Evolutionary conservation across 2,888 invertebrate species (phyloP).

Genomic region (Nomada fabriciana): DNA sequence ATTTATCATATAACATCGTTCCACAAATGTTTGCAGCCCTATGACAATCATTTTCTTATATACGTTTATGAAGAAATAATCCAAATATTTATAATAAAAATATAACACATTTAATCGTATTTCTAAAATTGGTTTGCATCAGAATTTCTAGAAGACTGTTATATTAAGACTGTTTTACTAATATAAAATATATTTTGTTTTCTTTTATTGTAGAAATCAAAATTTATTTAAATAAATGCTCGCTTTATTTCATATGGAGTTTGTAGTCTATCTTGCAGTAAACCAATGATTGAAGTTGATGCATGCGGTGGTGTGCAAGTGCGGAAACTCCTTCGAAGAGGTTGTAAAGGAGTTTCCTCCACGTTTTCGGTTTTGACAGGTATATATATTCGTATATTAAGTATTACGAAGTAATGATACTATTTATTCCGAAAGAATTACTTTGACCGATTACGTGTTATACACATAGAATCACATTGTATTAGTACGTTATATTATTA

Average conservation of each 20-base stretch:
- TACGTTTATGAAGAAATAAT: neutral
- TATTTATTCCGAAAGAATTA: constrained; percentile 10
- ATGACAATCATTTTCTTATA: neutral
- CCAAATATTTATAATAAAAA: neutral
- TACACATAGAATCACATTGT: constrained; percentile 22
- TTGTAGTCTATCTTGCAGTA: constrained; percentile 5
- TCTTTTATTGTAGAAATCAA: neutral
- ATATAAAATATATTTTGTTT: neutral
- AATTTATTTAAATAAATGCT: neutral
- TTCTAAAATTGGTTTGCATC: neutral
- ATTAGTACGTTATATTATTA: constrained; percentile 26
- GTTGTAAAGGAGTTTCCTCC: constrained; percentile 67
- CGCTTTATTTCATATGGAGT: constrained; percentile 6
- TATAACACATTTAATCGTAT: no score
- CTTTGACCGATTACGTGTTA: constrained; percentile 1
- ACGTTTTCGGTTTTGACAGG: constrained; percentile 77
- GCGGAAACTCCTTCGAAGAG: constrained; percentile 61
- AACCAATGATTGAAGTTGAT: constrained; percentile 32
- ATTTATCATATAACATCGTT: constrained; percentile 6
- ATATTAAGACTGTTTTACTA: neutral
- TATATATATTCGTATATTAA: constrained; percentile 58
- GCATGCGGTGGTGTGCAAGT: constrained; percentile 54
- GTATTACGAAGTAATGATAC: neutral
- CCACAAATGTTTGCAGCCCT: neutral
- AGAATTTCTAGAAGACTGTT: neutral